Base-by-base conservation (phyloP, 2,113 vertebrate species). In the Oceanites oceanicus region DNA sequence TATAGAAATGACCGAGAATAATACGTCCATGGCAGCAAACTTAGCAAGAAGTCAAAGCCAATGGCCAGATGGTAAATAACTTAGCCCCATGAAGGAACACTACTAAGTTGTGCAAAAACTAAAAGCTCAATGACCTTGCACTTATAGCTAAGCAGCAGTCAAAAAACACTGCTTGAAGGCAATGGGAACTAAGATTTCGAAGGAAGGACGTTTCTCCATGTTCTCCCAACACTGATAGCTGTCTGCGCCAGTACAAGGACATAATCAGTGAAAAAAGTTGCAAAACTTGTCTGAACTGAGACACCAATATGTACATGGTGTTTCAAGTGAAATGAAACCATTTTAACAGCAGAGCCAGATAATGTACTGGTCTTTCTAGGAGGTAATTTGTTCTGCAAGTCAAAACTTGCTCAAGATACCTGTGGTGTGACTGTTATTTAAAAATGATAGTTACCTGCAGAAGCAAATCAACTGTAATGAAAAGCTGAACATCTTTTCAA, bases 401-500 rank as follows among this genome's bases (percentile, higher is more conserved):
- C 56, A 29, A 61, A 85, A 61, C 49, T 65, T 68, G 44, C 19
- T 63, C 38, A 78, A 44, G 65, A 61, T 61, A 76, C 27, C 20
- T 30, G n/a, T 55, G 29, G 23, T 62, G 56, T 71, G 52, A 55
- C 55, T 70, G 26, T 42, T 92, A 88, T 29, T 76, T 82, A 26
- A 82, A 87, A 81, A 29, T 36, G 4, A 78, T 14, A 32, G 52
- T 61, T 21, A 56, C 58, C 53, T 36, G 3, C 52, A 90, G 59
- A 86, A 85, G 32, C 10, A 91, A 93, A 85, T 61, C 23, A 25
- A 23, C 13, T 17, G 6, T 50, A 63, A 65, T 4, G 61, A 74
- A 63, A 95, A 82, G 53, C 23, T 88, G 85, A 56, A 81, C 18
- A 32, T 49, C 23, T 44, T 91, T 86, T 61, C 65, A 75, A 25